phyloP scores from a whole-genome alignment of 2,113 vertebrate genomes.

The Prionailurus bengalensis region DNA sequence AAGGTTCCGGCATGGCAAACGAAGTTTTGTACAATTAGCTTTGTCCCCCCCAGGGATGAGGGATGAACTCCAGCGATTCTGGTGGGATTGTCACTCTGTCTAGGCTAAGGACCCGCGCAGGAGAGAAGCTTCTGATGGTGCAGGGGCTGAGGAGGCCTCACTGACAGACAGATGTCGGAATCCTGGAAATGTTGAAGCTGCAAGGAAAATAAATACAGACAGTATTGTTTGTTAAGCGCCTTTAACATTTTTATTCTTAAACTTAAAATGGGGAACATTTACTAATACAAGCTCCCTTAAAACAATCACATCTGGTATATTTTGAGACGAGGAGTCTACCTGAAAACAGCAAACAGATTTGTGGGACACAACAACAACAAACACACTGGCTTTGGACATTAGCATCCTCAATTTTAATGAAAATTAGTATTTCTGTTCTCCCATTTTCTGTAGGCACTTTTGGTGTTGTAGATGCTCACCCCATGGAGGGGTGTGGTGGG shows the following conservation, averaged over 20 bases:
- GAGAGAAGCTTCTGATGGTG: not conserved
- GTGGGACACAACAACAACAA: no score
- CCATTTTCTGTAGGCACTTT: not conserved
- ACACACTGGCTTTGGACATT: not conserved
- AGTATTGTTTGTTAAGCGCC: not conserved
- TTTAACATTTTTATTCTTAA: not conserved
- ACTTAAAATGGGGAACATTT: not conserved
- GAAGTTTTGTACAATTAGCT: not conserved
- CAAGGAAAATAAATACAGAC: not conserved
- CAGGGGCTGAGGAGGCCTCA: not conserved
- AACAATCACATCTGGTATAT: not conserved
- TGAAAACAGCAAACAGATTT: not conserved
- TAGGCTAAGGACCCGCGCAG: not conserved
- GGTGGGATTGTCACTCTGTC: not conserved
- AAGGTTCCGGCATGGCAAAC: not conserved
- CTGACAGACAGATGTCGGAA: not conserved
- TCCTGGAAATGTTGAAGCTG: not conserved
- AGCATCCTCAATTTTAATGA: not conserved
- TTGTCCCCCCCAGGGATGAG: not conserved
- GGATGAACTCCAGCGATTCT: not conserved
- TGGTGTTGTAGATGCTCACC: not conserved
- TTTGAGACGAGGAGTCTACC: not conserved
- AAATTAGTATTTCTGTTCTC: not conserved
- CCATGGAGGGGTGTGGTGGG: rapidly evolving
- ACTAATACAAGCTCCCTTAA: not conserved